Evolutionary conservation across 2,113 vertebrate genomes (phyloP), one percentile per base, ranked within the genome.

Genomic region (Mustela nigripes): DNA sequence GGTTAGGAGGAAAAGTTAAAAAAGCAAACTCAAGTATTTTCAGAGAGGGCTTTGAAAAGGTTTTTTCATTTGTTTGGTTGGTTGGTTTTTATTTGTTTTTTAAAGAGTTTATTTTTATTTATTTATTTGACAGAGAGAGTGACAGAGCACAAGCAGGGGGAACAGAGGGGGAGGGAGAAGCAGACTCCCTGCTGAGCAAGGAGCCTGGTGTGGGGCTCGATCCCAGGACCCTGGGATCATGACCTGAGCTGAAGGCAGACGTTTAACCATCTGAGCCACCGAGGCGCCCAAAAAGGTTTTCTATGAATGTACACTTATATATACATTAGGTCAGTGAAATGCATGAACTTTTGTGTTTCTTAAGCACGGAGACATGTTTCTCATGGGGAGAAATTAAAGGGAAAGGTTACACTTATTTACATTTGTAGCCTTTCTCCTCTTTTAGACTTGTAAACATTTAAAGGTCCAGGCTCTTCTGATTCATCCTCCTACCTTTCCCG

Each of bases 381-480:
- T 50, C 26, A 50, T 15, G 5, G 33, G 33, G 31, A 73, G 36
- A 73, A 93, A 71, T 53, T 45, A 19, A 81, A 24, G 31, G 42
- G 36, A 89, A 21, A 4, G 15, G 21, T 63, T 65, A 16, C 56
- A 42, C 39, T 74, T 67, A 56, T 56, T 94, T 67, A 56, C 21
- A 14, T n/a, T 9, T 50, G 18, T n/a, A 42, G 73, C 24, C 11
- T 94, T 78, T 56, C 58, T 92, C 65, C 56, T 28, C 19, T 87
- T 93, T 87, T 78, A 74, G 53, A 63, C 58, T 81, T 81, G 65
- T 65, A 65, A 36, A 91, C 45, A 80, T 88, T 93, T 26, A 65
- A 87, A 76, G 60, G 33, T 11, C 73, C 62, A 45, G 31, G 11
- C 2, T 67, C 78, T 80, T 65, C n/a, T 58, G 36, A 48, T n/a